Evolutionary conservation across 2,113 vertebrate genomes (phyloP).

Genomic region (Ariopsis seemanni): DNA sequence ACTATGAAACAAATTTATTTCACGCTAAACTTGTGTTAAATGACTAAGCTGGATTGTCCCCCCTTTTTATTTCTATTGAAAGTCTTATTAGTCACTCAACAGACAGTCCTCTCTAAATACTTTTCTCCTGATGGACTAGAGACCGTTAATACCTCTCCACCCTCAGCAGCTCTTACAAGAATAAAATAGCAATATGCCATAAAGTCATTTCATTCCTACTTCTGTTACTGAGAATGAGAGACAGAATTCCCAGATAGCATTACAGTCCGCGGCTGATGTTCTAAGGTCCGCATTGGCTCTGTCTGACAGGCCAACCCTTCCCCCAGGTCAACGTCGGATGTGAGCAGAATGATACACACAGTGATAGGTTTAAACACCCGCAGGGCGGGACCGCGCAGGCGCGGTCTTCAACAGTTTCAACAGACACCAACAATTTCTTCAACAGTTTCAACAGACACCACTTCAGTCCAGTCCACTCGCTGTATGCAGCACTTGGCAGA

Average conservation of each 20-base stretch:
- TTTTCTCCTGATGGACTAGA: neutral
- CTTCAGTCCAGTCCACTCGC: too few species aligned
- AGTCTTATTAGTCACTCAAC: neutral
- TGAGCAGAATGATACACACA: too few species aligned
- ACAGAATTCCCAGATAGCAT: neutral
- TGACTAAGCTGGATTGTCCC: neutral
- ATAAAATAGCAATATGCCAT: constrained; percentile 21
- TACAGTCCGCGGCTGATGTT: too few species aligned
- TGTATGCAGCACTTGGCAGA: too few species aligned
- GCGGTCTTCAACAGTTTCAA: too few species aligned
- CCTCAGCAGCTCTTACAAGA: neutral
- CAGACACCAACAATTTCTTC: too few species aligned
- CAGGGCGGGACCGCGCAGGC: too few species aligned
- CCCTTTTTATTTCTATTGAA: neutral
- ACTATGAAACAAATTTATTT: neutral
- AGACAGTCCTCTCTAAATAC: neutral
- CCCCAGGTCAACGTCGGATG: too few species aligned
- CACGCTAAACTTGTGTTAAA: neutral
- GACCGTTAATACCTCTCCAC: neutral
- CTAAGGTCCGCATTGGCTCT: too few species aligned
- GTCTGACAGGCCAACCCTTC: too few species aligned
- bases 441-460: too few species aligned
- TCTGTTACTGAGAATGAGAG: constrained; percentile 1
- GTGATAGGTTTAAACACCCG: too few species aligned
- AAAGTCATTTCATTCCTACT: constrained; percentile 9